These are phyloP conservation scores for Rhynchonycteris naso DNA, from an alignment of 2,797 vertebrate genomes.

Conservation along the genomic window DNA sequence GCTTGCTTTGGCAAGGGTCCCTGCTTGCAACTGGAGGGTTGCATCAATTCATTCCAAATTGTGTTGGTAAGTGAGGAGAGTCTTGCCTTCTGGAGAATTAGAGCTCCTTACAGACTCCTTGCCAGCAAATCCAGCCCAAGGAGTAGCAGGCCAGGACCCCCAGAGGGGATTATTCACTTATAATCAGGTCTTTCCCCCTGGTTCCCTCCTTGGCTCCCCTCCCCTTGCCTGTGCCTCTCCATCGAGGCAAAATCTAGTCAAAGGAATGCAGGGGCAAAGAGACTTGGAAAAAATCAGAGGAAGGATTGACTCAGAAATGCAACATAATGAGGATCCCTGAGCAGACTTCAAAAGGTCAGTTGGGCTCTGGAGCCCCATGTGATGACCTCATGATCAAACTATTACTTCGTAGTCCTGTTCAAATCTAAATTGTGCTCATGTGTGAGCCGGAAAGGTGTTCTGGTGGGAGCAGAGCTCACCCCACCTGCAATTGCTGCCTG, in stretches of 20 bases:
- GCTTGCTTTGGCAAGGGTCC: conserved; percentile 71
- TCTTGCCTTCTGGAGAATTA: conserved; percentile 73
- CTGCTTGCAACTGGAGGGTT: conserved; percentile 61
- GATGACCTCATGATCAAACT: conserved; percentile 79
- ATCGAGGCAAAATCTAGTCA: conserved; percentile 80
- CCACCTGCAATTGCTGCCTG: conserved; percentile 28
- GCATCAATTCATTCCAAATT: conserved; percentile 67
- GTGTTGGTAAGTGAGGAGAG: conserved; percentile 71
- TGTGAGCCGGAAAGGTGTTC: conserved; percentile 69
- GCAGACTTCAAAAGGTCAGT: conserved; percentile 78
- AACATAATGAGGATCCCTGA: conserved; percentile 69
- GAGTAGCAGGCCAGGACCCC: conserved; percentile 78
- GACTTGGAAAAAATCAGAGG: conserved; percentile 80
- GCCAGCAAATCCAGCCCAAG: conserved; percentile 68
- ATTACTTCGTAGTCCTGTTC: conserved; percentile 57
- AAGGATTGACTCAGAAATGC: conserved; percentile 78
- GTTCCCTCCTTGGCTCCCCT: conserved; percentile 71
- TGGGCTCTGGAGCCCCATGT: conserved; percentile 60
- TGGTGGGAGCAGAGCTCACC: conserved; percentile 44
- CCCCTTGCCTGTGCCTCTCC: conserved; percentile 81
- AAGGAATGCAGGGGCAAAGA: conserved; percentile 76
- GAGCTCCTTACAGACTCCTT: conserved; percentile 76
- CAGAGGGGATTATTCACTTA: conserved; percentile 80
- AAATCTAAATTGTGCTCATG: conserved; percentile 55
- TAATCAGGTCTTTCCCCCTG: conserved; percentile 84